A percentile compares a stretch with the other conserved stretches of the same genome.
These are phyloP conservation scores for Thelaira solivaga DNA, from an alignment of 2,888 invertebrate genomes.

Conservation along the genomic window DNA sequence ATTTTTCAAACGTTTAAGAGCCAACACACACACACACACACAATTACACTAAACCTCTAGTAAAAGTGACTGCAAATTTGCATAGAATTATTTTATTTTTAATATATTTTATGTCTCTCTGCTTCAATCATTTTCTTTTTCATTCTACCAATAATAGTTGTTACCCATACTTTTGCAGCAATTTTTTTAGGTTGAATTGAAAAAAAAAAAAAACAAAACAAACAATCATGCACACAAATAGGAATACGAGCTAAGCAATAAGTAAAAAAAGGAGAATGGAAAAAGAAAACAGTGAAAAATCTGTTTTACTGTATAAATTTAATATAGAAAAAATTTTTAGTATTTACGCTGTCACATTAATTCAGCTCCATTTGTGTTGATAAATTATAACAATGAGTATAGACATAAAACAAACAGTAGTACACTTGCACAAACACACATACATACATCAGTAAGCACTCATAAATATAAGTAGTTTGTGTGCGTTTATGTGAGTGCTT, in stretches of 20 bases:
- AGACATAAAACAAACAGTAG: constrained; percentile 19
- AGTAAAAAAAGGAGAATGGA: too few species aligned
- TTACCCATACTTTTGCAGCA: constrained; percentile 10
- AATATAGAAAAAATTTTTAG: constrained; percentile 41
- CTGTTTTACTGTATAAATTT: constrained; percentile 17
- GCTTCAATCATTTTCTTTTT: constrained; percentile 26
- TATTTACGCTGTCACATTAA: constrained; percentile 60
- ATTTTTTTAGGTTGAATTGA: not conserved
- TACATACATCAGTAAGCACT: too few species aligned
- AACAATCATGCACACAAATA: not conserved
- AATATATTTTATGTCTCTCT: constrained; percentile 32
- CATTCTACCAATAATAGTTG: constrained; percentile 12
- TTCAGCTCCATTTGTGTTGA: constrained; percentile 61
- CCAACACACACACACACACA: not conserved
- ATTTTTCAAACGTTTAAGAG: constrained; percentile 48
- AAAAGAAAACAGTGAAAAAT: constrained; percentile 31
- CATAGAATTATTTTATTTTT: constrained; percentile 41
- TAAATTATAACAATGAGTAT: constrained; percentile 50
- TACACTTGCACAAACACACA: not conserved
- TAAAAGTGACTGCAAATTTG: constrained; percentile 33
- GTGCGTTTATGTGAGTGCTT: not conserved
- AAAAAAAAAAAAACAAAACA: not conserved
- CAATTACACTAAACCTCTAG: too few species aligned
- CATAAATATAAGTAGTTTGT: too few species aligned
- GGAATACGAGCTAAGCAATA: not conserved